These are phyloP conservation scores for Leptopilina clavipes DNA, from an alignment of 1,140 invertebrate species.

Conservation along the genomic window DNA sequence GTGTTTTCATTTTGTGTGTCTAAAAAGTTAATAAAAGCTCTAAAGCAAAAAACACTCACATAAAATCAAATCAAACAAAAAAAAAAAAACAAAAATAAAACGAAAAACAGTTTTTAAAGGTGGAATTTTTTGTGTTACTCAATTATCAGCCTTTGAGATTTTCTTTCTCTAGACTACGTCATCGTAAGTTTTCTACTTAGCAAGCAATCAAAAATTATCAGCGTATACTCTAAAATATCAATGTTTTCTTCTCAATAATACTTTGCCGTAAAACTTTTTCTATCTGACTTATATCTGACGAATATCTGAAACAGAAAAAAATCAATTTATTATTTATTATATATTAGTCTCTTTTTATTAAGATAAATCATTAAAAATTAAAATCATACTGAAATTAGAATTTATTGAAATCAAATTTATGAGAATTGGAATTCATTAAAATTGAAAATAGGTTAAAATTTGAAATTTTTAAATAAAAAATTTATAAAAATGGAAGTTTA, in stretches of 20 bases:
- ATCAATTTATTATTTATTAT: not conserved
- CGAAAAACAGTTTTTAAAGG: not conserved
- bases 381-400: too few species aligned
- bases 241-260: conserved; percentile 32
- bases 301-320: conserved; percentile 71
- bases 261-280: conserved; percentile 40
- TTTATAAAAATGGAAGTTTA: too few species aligned
- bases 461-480: not conserved
- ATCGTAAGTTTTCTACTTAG: conserved; percentile 1
- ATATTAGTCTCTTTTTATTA: too few species aligned
- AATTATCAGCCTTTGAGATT: conserved; percentile 25
- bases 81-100: conserved; percentile 2
- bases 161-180: conserved; percentile 26
- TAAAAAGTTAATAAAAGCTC: conserved; percentile 26
- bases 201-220: conserved; percentile 10
- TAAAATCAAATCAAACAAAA: not conserved
- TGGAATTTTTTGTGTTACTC: conserved; percentile 19
- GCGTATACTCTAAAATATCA: not conserved
- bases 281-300: conserved; percentile 51
- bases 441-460: too few species aligned
- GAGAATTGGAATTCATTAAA: too few species aligned
- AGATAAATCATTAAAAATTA: too few species aligned
- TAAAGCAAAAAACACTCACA: conserved; percentile 11
- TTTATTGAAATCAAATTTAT: too few species aligned
- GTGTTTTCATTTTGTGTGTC: not conserved